These are phyloP conservation scores for Thunnus thynnus DNA, from an alignment of 2,113 vertebrate species.

Conservation along the genomic window DNA sequence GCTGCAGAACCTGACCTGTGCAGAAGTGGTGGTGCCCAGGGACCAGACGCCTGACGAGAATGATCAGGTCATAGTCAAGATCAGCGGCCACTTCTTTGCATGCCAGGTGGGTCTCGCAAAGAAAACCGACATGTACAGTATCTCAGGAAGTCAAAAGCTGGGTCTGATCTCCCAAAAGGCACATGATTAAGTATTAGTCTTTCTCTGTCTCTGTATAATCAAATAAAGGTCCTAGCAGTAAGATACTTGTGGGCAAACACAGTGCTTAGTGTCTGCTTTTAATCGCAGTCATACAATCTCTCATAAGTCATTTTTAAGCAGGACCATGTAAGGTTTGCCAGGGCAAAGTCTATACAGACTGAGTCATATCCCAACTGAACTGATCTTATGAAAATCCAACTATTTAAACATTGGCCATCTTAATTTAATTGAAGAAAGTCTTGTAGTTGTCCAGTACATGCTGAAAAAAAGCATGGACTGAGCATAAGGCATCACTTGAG, in stretches of 20 bases:
- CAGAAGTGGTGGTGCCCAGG: slow-evolving; percentile 98
- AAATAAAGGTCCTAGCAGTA: not conserved
- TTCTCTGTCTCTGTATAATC: not conserved
- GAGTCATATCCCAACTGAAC: not conserved
- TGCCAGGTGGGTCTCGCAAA: slow-evolving; percentile 89
- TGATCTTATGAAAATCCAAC: not conserved
- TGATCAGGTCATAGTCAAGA: slow-evolving; percentile 98
- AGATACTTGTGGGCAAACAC: not conserved
- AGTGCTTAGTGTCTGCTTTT: too few species aligned
- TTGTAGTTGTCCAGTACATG: not conserved
- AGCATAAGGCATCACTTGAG: not conserved
- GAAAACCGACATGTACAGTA: not conserved
- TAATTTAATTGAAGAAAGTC: not conserved
- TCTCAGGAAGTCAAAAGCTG: not conserved
- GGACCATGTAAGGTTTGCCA: not conserved
- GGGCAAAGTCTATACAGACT: not conserved
- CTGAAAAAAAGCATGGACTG: not conserved
- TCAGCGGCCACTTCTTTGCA: slow-evolving; percentile 99
- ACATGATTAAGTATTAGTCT: not conserved
- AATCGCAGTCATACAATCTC: not conserved
- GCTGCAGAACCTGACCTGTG: slow-evolving; percentile 98
- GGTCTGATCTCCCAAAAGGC: not conserved
- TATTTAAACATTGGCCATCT: not conserved
- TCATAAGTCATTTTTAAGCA: not conserved
- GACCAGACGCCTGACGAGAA: slow-evolving; percentile 99